Base-by-base conservation (phyloP, 2,113 vertebrate species). In the Pseudorasbora parva region DNA sequence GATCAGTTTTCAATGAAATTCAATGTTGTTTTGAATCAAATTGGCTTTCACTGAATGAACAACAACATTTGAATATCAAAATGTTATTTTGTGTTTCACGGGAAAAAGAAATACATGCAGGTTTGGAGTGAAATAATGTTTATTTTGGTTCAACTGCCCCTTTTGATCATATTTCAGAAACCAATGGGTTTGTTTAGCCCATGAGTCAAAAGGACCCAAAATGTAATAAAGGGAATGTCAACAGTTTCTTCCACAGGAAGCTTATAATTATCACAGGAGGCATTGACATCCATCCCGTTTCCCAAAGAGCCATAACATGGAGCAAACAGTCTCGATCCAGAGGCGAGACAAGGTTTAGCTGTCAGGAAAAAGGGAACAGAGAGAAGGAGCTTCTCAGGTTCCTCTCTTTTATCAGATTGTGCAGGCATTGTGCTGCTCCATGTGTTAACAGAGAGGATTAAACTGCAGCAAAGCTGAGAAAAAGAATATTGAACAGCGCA, bases 351-450 rank as follows among this genome's bases (percentile, higher is more conserved):
- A 56, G 23, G 7, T 49, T 85, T 73, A 47, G 69, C 17, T 27
- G 41, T 23, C 27, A 21, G 4, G 71, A 64, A 72, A 68, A 21
- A 49, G 25, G 23, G 66, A 78, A 51, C 78, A n/a, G 19, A 57
- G 33, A 30, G 64, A 54, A 68, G 81, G 62, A 73, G 78, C 66
- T 64, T 78, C 43, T 85, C 59, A 37, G 81, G 79, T 41, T 85
- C 57, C 88, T 43, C 27, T 25, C 49, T 78, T 85, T 88, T 74
- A 89, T 91, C 90, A 88, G 84, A 90, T 88, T 64, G 78, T 88
- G 69, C 71, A 81, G 66, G 57, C 56, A 78, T 87, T 87, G 78
- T 89, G 77, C 66, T 60, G 23, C 79, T 59, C 41, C n/a, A 5
- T 54, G 51, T 79, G 84, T 87, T 91, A 89, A 69, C 86, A 51